Base-by-base conservation (phyloP, 2,888 invertebrate genomes). In the Coleophora deauratella region DNA sequence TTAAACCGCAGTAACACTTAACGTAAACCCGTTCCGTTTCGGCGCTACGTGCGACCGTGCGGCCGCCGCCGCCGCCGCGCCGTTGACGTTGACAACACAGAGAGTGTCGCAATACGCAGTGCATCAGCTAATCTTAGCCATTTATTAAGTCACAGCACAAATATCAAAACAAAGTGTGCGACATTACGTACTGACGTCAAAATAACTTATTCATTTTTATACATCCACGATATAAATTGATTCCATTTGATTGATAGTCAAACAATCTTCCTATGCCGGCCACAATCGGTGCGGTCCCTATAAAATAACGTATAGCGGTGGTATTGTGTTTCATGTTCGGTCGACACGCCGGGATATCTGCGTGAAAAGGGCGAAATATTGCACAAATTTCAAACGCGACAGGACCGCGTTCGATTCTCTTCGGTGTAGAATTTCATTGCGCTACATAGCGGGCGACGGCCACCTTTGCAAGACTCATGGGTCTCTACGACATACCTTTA, bases 351-450 rank as follows among this genome's bases (percentile, higher is more conserved):
- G 68, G 72, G 79, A 76, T 84, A 81, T 81, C 80, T 78, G 77
- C 74, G 78, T 80, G 82, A 84, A 84, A 81, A 84, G 80, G 79
- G 80, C 84, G 72, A 84, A 82, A 82, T 84, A 85, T 85, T 80
- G 84, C 80, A 81, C 74, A 79, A 82, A 82, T 81, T 79, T 79
- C 80, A 73, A 81, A 76, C 58, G 73, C 72, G 84, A 84, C 82
- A 81, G 80, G 78, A 77, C 79, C 75, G 76, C 75, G 77, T 80
- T 81, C 82, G 80, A 84, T 84, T 84, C 76, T 82, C 77, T 76
- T 70, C 69, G 82, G 84, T 84, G 77, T 84, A 66, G 77, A 74
- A 71, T 85, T 84, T 82, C 84, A 85, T 84, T 82, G 82, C 77
- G 76, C 66, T 71, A 66, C 75, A 72, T 73, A 67, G 64, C 66